Conservation (phyloP, 1,140 invertebrate species). For the Aphelenchoides avenae region DNA sequence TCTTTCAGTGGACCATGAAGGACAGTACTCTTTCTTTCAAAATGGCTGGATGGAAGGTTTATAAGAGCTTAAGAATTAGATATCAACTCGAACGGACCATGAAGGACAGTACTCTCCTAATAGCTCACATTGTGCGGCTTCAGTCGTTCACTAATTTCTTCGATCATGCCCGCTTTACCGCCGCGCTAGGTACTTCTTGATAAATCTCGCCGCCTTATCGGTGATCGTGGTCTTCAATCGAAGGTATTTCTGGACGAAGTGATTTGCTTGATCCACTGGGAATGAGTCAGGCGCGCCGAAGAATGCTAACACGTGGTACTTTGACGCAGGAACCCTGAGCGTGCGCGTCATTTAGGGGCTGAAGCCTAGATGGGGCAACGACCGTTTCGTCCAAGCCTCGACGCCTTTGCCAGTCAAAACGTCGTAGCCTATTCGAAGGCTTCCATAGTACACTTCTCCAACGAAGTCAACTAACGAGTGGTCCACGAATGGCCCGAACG, state of each 20-base stretch:
- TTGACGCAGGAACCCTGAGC: constrained; percentile 61
- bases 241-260: constrained; percentile 77
- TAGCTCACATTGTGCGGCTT: no score
- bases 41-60: no score
- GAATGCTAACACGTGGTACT: constrained; percentile 70
- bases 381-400: constrained; percentile 12
- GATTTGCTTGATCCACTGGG: constrained; percentile 82
- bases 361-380: no score
- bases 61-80: no score
- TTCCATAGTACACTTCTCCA: constrained; percentile 79
- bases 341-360: not conserved
- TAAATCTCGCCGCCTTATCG: constrained; percentile 70
- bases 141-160: no score
- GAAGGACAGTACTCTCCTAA: no score
- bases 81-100: no score
- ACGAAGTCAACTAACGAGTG: constrained; percentile 83
- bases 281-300: constrained; percentile 85
- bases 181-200: no score
- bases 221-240: constrained; percentile 74
- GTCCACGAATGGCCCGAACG: constrained; percentile 97
- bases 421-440: constrained; percentile 32
- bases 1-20: no score
- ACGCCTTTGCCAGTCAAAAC: constrained; percentile 9
- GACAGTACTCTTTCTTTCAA: no score
- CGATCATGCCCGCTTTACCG: no score